Percentiles rank a stretch among this genome's conserved stretches.
These are phyloP conservation scores for Lamprotornis superbus DNA, from an alignment of 2,113 vertebrate species.

Conservation along the genomic window DNA sequence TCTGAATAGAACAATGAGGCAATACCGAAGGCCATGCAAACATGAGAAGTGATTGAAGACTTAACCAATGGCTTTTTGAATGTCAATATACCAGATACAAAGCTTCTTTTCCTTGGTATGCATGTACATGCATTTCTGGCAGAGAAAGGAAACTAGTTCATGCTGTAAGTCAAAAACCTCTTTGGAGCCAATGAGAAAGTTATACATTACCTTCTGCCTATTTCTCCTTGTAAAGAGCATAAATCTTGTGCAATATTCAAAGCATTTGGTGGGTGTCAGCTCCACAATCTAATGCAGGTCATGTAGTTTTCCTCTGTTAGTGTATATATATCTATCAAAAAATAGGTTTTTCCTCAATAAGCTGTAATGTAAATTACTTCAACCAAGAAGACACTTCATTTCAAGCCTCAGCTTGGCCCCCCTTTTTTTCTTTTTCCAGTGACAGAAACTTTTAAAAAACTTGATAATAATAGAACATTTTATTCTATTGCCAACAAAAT, in stretches of 20 bases:
- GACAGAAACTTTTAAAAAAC: neutral
- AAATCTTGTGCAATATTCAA: neutral
- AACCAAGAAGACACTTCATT: neutral
- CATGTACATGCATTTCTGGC: neutral
- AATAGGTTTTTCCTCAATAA: neutral
- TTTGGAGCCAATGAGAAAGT: neutral
- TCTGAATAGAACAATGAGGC: neutral
- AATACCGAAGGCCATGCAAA: neutral
- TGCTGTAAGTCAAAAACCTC: neutral
- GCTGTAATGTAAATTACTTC: neutral
- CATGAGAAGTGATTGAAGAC: neutral
- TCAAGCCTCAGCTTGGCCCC: neutral
- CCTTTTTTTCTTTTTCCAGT: neutral
- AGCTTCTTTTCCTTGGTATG: neutral
- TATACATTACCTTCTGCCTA: neutral
- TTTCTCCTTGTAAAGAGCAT: neutral
- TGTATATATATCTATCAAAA: neutral
- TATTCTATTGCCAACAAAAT: neutral
- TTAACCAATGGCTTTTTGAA: neutral
- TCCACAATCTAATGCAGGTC: neutral
- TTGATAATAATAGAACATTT: neutral
- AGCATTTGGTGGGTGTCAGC: neutral
- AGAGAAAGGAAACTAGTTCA: neutral
- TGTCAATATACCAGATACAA: neutral
- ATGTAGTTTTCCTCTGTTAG: neutral